Base-by-base conservation (phyloP, 2,797 vertebrate species). In the Thamnophis elegans region DNA sequence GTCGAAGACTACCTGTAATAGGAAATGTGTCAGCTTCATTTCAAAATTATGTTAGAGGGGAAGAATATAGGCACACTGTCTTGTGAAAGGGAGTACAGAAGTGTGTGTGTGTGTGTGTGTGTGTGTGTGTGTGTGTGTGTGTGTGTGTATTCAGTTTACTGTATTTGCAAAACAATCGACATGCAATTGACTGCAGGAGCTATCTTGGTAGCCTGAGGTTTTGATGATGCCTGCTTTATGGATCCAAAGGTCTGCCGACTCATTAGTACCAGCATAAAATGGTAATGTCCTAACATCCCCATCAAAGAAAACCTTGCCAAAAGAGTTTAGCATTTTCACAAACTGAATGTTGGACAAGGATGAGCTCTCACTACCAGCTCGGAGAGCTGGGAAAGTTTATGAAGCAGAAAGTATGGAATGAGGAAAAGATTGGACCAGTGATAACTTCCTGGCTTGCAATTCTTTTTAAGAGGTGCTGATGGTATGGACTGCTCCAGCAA, bases 341-440 rank as follows among this genome's bases (percentile, higher is more conserved):
- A 96, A 91, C 96, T 92, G 68, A 92, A 92, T 96, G 93, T 91
- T 95, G 95, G 97, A 95, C 1, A 92, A 96, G 97, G 97, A 97
- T 96, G 96, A 97, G 96, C 96, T 97, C 96, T 97, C 95, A 91
- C 95, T 97, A 97, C 96, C 97, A 97, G 96, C 97, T 59, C 68
- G 95, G 95, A 97, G 96, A 97, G 95, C 96, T 96, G 96, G 95
- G 94, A 94, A 94, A 97, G 95, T 97, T 98, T 97, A 98, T 98
- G 97, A 97, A 97, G 97, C 97, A 98, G 97, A 97, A 97, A 97
- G 96, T 96, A 96, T 95, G 96, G 96, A 96, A 96, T 96, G 95
- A 96, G 97, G 95, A 97, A 97, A 95, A 97, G 96, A 97, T 97
- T 96, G 96, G 95, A 92, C 95, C 93, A 95, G 94, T 95, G 95